Percentiles rank a stretch among this genome's conserved stretches.
Conservation (phyloP, 2,113 vertebrate species). For the Hemichromis elongatus region DNA sequence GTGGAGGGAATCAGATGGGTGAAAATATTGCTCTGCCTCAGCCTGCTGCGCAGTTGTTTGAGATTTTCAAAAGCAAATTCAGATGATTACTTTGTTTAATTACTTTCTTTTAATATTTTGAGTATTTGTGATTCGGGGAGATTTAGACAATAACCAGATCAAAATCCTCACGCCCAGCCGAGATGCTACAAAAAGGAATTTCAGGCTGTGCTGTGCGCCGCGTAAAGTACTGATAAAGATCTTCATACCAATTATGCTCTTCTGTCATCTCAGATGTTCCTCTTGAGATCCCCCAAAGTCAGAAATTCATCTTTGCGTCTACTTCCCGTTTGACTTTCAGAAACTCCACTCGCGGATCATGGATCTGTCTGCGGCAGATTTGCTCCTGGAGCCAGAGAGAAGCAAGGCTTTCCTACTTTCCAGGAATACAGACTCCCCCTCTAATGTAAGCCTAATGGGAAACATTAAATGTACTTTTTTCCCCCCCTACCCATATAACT, state of each 20-base stretch:
- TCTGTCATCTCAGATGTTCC: background rate
- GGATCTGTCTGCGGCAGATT: conserved; percentile 81
- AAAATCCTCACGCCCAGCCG: background rate
- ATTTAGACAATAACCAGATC: background rate
- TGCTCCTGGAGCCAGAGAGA: conserved; percentile 77
- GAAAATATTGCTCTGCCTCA: background rate
- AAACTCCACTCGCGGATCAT: conserved; percentile 84
- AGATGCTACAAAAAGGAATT: background rate
- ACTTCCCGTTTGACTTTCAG: conserved; percentile 59
- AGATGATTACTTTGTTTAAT: background rate
- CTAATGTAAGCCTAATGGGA: conserved; percentile 66
- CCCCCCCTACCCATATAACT: background rate
- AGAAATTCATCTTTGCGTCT: background rate
- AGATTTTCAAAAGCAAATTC: background rate
- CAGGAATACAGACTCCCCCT: conserved; percentile 68
- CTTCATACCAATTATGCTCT: background rate
- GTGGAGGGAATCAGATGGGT: conserved; percentile 46
- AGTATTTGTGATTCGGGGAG: background rate
- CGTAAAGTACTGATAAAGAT: background rate
- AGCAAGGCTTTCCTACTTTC: conserved; percentile 72
- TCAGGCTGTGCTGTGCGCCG: background rate
- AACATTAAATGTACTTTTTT: background rate
- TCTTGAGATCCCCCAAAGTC: background rate
- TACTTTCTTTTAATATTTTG: background rate
- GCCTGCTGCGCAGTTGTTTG: background rate